Evolutionary conservation across 2,797 vertebrate genomes (phyloP), one percentile per base, ranked within the genome.

Genomic region (Dermochelys coriacea): DNA sequence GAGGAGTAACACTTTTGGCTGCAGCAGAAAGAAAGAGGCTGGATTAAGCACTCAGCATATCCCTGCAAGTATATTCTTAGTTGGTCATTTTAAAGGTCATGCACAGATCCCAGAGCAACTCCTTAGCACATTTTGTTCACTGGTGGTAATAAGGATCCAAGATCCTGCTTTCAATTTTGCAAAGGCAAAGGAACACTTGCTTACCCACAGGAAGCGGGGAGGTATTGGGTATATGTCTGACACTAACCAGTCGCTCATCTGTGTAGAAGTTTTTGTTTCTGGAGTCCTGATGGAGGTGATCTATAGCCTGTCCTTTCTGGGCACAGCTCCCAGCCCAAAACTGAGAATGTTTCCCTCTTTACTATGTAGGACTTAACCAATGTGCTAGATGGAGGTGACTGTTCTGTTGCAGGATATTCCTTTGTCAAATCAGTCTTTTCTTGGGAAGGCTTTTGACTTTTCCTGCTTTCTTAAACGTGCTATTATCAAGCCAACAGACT

Each of bases 221-320:
- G 18, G 9, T 61, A 4, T 19, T 82, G 80, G 75, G 59, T 92
- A 45, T 1, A 0, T 89, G 6, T 88, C 93, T 93, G 57, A 59
- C 5, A 3, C n/a, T 61, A 25, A 86, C 81, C 88, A 84, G 81
- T 49, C 89, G 81, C 54, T 78, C 88, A 85, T 64, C 19, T 68
- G 6, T 34, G 25, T 79, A 57, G 47, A 89, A 93, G 95, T 91
- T 96, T 96, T 95, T 86, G 91, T 57, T 94, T 85, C 31, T 85
- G 86, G 83, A 86, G 71, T 49, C 41, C 90, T 3, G 0, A 52
- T 75, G 0, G 49, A 25, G 12, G n/a, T 41, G 64, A 71, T 71
- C 64, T 41, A 37, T 71, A 23, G n/a, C 64, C n/a, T 5, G 11
- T 71, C 19, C 64, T 71, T 71, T 71, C n/a, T 71, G 37, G 37